Evolutionary conservation across 2,888 invertebrate species (phyloP).

Genomic region (Chrysomela aeneicollis): DNA sequence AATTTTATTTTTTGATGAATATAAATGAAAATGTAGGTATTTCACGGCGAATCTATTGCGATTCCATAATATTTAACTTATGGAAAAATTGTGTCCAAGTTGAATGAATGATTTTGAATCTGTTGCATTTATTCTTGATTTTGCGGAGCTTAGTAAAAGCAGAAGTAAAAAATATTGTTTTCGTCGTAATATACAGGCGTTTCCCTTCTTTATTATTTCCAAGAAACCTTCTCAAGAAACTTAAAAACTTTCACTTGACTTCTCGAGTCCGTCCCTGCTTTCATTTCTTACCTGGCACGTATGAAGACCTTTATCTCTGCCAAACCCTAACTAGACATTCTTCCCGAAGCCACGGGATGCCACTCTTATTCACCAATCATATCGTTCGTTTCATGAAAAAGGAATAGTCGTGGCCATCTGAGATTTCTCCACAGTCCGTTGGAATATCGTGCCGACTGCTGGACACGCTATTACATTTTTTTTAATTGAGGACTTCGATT

Average conservation of each 20-base stretch:
- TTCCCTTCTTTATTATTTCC: no score
- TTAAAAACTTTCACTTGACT: conserved; percentile 2
- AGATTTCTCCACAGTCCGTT: conserved; percentile 41
- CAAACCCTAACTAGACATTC: conserved; percentile 49
- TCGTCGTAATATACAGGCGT: no score
- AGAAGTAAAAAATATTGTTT: no score
- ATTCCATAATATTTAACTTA: no score
- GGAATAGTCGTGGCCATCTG: conserved; percentile 38
- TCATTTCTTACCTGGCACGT: conserved; percentile 41
- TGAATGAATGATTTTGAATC: no score
- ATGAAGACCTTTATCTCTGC: conserved; percentile 51
- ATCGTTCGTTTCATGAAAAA: conserved; percentile 36
- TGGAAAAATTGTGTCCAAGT: no score
- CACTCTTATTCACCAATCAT: conserved; percentile 50
- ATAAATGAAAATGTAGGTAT: no score
- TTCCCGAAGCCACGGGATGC: conserved; percentile 49
- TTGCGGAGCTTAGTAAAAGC: no score
- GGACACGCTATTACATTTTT: conserved; percentile 41
- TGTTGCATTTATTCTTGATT: no score
- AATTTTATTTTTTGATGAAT: no score
- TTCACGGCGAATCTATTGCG: no score
- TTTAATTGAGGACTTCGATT: conserved; percentile 32
- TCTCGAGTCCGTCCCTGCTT: conserved; percentile 32
- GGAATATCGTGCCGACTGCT: conserved; percentile 39
- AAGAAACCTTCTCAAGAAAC: no score